These are phyloP conservation scores for Drosophila mojavensis DNA, from an alignment of 1,140 invertebrate genomes.

Conservation along the genomic window DNA sequence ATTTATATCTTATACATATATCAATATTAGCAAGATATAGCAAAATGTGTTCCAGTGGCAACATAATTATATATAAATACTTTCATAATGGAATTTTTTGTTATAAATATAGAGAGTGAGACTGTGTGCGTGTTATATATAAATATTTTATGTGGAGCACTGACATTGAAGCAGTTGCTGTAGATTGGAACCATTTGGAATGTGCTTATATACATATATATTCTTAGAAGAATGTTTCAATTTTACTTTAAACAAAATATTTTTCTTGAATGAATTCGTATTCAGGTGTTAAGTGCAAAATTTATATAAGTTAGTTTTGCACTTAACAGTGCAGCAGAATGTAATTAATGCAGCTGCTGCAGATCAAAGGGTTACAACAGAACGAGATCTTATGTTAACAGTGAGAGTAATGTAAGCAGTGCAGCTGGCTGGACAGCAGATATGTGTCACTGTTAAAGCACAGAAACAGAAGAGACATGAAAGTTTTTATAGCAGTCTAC, in stretches of 20 bases:
- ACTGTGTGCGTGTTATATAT: constrained; percentile 6
- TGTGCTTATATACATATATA: constrained; percentile 14
- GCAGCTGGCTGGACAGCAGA: too few relatives aligned
- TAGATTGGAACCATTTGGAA: constrained; percentile 34
- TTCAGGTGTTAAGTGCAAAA: too few relatives aligned
- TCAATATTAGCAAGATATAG: neutral
- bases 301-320: too few relatives aligned
- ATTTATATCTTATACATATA: neutral
- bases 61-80: neutral
- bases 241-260: neutral
- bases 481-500: too few relatives aligned
- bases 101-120: constrained; percentile 9
- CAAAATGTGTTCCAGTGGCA: constrained; percentile 23
- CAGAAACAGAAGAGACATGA: too few relatives aligned
- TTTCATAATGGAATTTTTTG: constrained; percentile 1
- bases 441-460: too few relatives aligned
- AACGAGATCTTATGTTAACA: too few relatives aligned
- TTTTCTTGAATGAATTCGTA: neutral
- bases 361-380: too few relatives aligned
- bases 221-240: neutral
- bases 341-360: too few relatives aligned
- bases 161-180: constrained; percentile 56
- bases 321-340: too few relatives aligned
- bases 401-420: too few relatives aligned
- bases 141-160: constrained; percentile 10